A percentile compares a stretch with the other conserved stretches of the same genome.
Conservation (phyloP, 2,888 invertebrate species). For the Pristionchus entomophagus region DNA sequence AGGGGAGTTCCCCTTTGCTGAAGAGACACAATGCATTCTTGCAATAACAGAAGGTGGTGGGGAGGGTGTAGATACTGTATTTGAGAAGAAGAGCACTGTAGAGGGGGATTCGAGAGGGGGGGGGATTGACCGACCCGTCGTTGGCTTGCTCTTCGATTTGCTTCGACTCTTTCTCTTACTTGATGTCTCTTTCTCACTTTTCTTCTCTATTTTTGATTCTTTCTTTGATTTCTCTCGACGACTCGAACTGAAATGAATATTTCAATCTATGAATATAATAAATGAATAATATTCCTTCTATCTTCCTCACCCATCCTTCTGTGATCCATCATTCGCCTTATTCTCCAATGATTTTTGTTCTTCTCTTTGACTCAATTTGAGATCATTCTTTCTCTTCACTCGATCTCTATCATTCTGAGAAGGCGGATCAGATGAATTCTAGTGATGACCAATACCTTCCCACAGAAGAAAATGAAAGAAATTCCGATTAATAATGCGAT, state of each 20-base stretch:
- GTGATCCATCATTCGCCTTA: not conserved
- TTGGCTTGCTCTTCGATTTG: slow-evolving; percentile 18
- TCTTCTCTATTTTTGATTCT: not conserved
- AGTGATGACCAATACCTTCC: not conserved
- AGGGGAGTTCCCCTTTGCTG: not conserved
- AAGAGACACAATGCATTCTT: not conserved
- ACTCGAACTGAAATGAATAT: not conserved
- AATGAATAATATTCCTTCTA: not conserved
- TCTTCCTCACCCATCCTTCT: not conserved
- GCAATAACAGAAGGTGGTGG: no score
- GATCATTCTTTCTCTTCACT: slow-evolving; percentile 7
- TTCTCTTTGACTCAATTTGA: not conserved
- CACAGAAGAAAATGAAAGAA: slow-evolving; percentile 9
- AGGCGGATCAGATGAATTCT: not conserved
- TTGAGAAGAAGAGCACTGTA: no score
- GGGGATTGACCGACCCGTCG: not conserved
- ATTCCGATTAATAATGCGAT: slow-evolving; percentile 19
- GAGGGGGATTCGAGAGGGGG: no score
- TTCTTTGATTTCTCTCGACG: not conserved
- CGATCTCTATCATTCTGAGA: slow-evolving; percentile 13
- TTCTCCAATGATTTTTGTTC: not conserved
- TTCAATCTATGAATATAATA: no score
- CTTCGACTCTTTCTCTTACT: not conserved
- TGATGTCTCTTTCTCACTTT: not conserved
- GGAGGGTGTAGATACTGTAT: no score